Evolutionary conservation across 2,113 vertebrate genomes (phyloP).

Genomic region (Perca fluviatilis): DNA sequence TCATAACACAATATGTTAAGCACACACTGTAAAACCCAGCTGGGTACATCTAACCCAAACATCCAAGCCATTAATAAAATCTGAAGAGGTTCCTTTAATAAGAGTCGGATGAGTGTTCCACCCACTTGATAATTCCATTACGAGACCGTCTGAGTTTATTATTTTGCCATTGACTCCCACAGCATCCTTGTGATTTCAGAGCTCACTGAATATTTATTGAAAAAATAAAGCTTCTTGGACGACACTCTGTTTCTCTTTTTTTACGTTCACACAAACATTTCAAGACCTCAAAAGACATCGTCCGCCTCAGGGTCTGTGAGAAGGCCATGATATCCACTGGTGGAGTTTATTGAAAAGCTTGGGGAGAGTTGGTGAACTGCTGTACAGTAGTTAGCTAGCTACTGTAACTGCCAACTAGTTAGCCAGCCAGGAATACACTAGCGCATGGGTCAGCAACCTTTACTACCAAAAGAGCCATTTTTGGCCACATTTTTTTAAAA

Average conservation of each 20-base stretch:
- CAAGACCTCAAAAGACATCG: neutral
- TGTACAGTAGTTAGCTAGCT: too few relatives aligned
- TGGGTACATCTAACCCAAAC: slow-evolving; percentile 5
- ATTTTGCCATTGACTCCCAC: slow-evolving; percentile 10
- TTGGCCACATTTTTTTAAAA: too few relatives aligned
- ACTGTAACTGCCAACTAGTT: too few relatives aligned
- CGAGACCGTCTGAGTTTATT: neutral
- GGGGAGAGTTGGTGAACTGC: too few relatives aligned
- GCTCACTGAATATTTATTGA: slow-evolving; percentile 16
- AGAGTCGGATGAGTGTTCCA: slow-evolving; percentile 16
- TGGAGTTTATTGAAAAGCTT: too few relatives aligned
- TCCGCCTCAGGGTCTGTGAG: neutral
- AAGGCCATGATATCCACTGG: neutral
- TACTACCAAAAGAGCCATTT: too few relatives aligned
- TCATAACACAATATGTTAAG: neutral
- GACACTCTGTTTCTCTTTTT: neutral
- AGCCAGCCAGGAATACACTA: too few relatives aligned
- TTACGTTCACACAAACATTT: neutral
- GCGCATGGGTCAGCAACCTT: too few relatives aligned
- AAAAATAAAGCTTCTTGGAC: slow-evolving; percentile 26
- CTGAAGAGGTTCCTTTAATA: slow-evolving; percentile 26
- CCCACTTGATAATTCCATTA: slow-evolving; percentile 5
- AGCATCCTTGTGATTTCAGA: neutral
- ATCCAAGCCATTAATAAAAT: neutral
- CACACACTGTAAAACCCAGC: neutral